These are phyloP conservation scores for Epirrhoe alternata DNA, from an alignment of 2,888 invertebrate species.

Conservation along the genomic window DNA sequence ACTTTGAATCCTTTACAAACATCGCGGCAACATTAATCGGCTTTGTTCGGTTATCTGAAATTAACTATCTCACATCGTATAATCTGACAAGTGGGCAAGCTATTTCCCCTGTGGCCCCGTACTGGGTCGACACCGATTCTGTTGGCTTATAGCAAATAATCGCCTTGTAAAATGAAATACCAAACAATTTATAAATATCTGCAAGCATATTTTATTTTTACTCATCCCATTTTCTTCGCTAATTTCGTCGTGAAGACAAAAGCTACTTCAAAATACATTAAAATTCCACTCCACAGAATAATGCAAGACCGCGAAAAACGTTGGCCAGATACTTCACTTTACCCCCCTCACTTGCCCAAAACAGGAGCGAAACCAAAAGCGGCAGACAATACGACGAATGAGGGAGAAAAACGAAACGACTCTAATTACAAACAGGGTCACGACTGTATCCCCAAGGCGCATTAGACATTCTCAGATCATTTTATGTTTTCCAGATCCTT, in stretches of 20 bases:
- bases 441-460: too few relatives aligned
- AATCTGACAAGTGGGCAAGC: conserved; percentile 54
- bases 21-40: conserved; percentile 37
- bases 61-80: conserved; percentile 48
- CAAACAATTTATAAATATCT: conserved; percentile 33
- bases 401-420: conserved; percentile 31
- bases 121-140: conserved; percentile 50
- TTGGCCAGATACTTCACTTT: conserved; percentile 19
- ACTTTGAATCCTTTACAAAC: conserved; percentile 31
- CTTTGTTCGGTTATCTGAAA: conserved; percentile 42
- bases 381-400: conserved; percentile 32
- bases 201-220: conserved; percentile 1
- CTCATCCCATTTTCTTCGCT: not conserved
- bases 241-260: conserved; percentile 3
- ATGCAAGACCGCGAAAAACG: conserved; percentile 15
- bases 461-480: too few relatives aligned
- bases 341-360: conserved; percentile 31
- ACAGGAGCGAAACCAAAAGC: conserved; percentile 33
- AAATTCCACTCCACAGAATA: conserved; percentile 28
- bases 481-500: too few relatives aligned
- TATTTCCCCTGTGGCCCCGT: conserved; percentile 61
- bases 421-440: too few relatives aligned
- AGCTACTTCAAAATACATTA: conserved; percentile 21
- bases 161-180: conserved; percentile 14
- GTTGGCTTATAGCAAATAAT: conserved; percentile 31